A percentile compares a stretch with the other conserved stretches of the same genome.
These are phyloP conservation scores for Tenebrio molitor DNA, from an alignment of 1,140 invertebrate genomes.

Conservation along the genomic window DNA sequence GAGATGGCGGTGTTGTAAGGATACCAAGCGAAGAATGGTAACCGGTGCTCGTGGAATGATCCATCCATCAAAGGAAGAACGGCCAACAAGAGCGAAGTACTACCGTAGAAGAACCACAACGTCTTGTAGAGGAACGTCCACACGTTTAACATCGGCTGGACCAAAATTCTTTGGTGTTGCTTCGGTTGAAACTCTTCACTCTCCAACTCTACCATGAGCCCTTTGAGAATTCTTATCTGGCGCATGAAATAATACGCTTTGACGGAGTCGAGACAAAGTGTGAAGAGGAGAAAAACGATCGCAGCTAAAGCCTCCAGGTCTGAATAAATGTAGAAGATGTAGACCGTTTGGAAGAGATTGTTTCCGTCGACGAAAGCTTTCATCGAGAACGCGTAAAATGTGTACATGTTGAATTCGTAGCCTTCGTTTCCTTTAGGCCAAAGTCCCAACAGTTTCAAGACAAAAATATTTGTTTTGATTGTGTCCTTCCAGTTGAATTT, in stretches of 20 bases:
- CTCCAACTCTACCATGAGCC: neutral
- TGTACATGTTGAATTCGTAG: neutral
- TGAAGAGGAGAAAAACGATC: neutral
- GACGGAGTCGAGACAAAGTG: neutral
- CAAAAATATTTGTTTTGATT: neutral
- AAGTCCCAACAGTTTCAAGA: neutral
- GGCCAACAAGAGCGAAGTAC: too few species aligned
- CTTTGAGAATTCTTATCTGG: neutral
- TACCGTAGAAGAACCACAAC: neutral
- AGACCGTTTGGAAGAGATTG: neutral
- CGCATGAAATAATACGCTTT: neutral
- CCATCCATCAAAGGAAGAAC: too few species aligned
- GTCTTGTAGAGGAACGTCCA: neutral
- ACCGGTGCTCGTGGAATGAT: too few species aligned
- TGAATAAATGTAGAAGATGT: neutral
- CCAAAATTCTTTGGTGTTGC: neutral
- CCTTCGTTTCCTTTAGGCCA: neutral
- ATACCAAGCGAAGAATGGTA: too few species aligned
- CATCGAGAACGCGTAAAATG: neutral
- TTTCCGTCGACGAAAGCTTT: neutral
- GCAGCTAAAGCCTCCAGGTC: neutral
- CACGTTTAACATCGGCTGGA: neutral
- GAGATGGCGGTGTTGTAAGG: too few species aligned
- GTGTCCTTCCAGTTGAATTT: neutral
- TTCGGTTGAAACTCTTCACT: neutral